Percentiles rank a stretch among this genome's conserved stretches.
Conservation (phyloP, 2,888 invertebrate species). For the Agrotis segetum region DNA sequence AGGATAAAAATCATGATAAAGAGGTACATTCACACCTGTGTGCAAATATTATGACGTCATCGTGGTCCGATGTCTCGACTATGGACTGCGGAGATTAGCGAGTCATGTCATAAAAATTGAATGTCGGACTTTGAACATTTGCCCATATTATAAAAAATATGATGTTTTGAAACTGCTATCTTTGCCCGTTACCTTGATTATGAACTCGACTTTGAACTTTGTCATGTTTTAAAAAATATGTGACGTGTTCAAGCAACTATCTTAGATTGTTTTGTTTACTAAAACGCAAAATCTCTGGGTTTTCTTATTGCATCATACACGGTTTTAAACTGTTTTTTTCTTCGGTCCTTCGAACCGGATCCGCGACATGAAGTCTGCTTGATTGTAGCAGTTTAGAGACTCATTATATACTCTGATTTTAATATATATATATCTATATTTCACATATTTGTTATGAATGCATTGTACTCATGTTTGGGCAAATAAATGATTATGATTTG, state of each 20-base stretch:
- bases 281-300: background rate
- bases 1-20: background rate
- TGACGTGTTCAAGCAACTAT: too few relatives aligned
- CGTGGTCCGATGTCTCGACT: background rate
- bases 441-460: too few relatives aligned
- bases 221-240: too few relatives aligned
- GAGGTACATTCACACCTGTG: background rate
- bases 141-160: background rate
- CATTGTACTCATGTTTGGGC: too few relatives aligned
- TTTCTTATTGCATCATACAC: background rate
- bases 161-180: too few relatives aligned
- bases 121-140: background rate
- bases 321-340: background rate
- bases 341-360: background rate
- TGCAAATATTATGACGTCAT: constrained; percentile 5
- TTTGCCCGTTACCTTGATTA: background rate
- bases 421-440: too few relatives aligned
- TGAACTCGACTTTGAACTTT: too few relatives aligned
- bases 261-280: too few relatives aligned
- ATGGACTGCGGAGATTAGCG: background rate
- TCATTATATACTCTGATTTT: too few relatives aligned
- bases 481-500: too few relatives aligned
- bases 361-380: background rate
- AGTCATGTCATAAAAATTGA: constrained; percentile 4
- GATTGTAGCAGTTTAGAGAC: background rate